Evolutionary conservation across 2,113 vertebrate genomes (phyloP).

Genomic region (Aegithalos caudatus): DNA sequence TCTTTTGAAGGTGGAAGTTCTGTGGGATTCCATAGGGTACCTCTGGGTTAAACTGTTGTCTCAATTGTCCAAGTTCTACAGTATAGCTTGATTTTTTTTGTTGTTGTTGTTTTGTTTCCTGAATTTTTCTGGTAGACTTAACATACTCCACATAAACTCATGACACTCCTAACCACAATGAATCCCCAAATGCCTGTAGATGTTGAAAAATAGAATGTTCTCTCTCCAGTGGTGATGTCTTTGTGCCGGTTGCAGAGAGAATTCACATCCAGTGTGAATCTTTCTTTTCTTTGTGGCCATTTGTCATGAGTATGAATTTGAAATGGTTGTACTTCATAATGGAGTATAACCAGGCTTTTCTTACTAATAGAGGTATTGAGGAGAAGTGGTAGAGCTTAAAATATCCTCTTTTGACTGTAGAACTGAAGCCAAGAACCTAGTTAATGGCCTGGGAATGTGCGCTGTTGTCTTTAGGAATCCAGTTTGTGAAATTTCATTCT

Average conservation of each 20-base stretch:
- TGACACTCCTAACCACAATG: background rate
- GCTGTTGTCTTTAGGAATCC: background rate
- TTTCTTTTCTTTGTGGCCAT: background rate
- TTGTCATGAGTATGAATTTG: background rate
- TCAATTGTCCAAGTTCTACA: background rate
- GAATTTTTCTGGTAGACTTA: background rate
- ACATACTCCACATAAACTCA: background rate
- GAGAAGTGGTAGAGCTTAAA: background rate
- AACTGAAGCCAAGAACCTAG: background rate
- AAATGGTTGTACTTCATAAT: background rate
- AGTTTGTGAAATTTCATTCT: background rate
- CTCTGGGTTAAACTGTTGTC: background rate
- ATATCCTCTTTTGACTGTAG: background rate
- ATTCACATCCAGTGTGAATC: background rate
- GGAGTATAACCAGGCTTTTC: background rate
- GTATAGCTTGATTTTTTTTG: background rate
- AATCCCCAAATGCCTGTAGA: background rate
- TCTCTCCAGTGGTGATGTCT: background rate
- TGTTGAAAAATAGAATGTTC: background rate
- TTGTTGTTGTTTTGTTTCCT: background rate
- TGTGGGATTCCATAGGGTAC: background rate
- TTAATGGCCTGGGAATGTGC: background rate
- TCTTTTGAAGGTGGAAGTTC: background rate
- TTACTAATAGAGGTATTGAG: background rate
- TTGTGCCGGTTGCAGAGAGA: background rate